These are phyloP conservation scores for Podotricha telesiphe DNA, from an alignment of 2,888 invertebrate species.

Conservation along the genomic window DNA sequence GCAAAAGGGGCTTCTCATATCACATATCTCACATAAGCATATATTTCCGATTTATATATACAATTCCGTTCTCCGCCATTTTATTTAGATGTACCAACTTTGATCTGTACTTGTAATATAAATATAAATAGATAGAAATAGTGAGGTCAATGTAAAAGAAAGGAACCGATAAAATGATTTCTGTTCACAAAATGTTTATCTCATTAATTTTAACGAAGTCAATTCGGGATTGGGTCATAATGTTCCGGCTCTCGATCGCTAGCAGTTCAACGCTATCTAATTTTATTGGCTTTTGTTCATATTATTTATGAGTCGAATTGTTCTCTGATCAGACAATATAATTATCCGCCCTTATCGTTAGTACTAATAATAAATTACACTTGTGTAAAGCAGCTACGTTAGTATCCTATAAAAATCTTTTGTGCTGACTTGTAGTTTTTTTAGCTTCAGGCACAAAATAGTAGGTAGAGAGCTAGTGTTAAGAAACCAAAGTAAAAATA, in stretches of 20 bases:
- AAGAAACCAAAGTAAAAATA: too few relatives aligned
- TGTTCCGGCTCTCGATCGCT: slow-evolving; percentile 56
- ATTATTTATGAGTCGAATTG: slow-evolving; percentile 78
- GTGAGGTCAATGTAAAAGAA: not conserved
- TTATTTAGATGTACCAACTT: too few relatives aligned
- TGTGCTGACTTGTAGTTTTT: not conserved
- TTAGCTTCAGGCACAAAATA: too few relatives aligned
- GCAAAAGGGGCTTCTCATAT: too few relatives aligned
- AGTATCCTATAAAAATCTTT: not conserved
- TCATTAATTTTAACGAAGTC: slow-evolving; percentile 40
- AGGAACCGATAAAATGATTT: not conserved
- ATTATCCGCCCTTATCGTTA: slow-evolving; percentile 62
- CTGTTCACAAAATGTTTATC: slow-evolving; percentile 27
- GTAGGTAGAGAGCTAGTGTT: too few relatives aligned
- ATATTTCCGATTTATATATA: too few relatives aligned
- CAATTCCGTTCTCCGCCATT: too few relatives aligned
- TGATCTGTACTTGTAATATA: not conserved
- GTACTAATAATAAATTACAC: slow-evolving; percentile 74
- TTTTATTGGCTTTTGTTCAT: slow-evolving; percentile 79
- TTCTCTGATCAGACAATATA: slow-evolving; percentile 75
- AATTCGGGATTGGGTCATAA: slow-evolving; percentile 30
- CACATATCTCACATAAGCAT: too few relatives aligned
- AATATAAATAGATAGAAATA: slow-evolving; percentile 15
- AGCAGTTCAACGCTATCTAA: slow-evolving; percentile 68
- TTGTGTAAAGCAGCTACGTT: slow-evolving; percentile 32